Conservation (phyloP, 1,140 invertebrate genomes). For the Temnothorax longispinosus region DNA sequence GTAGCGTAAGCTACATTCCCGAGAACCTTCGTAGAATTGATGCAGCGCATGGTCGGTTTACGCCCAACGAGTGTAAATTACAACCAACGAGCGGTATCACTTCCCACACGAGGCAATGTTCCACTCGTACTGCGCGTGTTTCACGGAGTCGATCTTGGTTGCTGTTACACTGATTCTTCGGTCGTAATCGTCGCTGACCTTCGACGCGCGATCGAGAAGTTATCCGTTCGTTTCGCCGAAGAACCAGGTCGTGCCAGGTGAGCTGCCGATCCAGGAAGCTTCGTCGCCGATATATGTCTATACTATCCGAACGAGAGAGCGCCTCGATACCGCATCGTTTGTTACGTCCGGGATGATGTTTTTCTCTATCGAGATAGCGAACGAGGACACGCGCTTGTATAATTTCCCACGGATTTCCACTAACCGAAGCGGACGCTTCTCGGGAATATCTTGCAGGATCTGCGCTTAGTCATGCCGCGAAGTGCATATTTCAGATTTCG, state of each 20-base stretch:
- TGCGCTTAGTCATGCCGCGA: constrained; percentile 39
- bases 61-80: constrained; percentile 60
- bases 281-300: neutral
- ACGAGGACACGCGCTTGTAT: constrained; percentile 61
- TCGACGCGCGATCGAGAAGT: constrained; percentile 19
- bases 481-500: constrained; percentile 8
- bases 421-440: constrained; percentile 37
- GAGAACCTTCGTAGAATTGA: neutral
- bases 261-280: constrained; percentile 38
- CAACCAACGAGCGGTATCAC: constrained; percentile 30
- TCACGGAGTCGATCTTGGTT: constrained; percentile 46
- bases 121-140: constrained; percentile 37
- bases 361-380: constrained; percentile 70
- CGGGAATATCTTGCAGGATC: constrained; percentile 56
- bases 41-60: neutral
- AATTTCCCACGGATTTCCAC: constrained; percentile 69
- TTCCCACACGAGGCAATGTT: constrained; percentile 23
- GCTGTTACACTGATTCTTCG: constrained; percentile 55
- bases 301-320: neutral
- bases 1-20: constrained; percentile 32
- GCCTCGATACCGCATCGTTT: neutral
- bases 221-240: constrained; percentile 11
- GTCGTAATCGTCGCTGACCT: constrained; percentile 54
- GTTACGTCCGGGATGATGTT: constrained; percentile 45
- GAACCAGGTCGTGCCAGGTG: neutral